A percentile compares a stretch with the other conserved stretches of the same genome.
Conservation (phyloP, 2,113 vertebrate species). For the Fulmarus glacialis region DNA sequence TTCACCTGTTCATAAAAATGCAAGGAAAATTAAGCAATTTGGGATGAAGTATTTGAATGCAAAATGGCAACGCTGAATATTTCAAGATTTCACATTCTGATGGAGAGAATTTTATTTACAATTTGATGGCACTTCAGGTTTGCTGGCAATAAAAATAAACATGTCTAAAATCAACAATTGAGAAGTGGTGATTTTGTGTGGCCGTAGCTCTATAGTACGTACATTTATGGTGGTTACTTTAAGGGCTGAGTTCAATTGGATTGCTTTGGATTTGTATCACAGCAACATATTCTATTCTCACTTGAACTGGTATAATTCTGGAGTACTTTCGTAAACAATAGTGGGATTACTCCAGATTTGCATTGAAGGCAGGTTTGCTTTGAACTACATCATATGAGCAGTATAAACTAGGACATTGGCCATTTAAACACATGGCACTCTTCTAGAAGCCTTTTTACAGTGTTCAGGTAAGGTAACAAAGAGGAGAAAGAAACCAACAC, state of each 20-base stretch:
- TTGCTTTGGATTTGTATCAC: background rate
- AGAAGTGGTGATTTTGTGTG: background rate
- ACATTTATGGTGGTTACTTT: background rate
- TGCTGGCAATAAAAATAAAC: background rate
- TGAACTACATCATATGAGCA: background rate
- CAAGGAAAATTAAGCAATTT: background rate
- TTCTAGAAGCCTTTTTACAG: background rate
- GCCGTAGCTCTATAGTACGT: background rate
- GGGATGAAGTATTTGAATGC: background rate
- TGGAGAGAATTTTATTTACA: background rate
- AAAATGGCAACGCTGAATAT: background rate
- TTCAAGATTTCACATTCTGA: background rate
- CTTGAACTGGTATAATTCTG: background rate
- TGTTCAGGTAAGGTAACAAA: background rate
- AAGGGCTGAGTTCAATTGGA: background rate
- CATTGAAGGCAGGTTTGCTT: background rate
- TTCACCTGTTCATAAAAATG: background rate
- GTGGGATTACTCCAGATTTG: background rate
- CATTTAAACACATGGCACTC: background rate
- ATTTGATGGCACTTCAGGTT: background rate
- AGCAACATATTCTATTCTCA: background rate
- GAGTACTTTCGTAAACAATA: background rate
- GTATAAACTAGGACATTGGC: background rate
- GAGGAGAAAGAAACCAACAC: background rate
- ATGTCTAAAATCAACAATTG: background rate